Evolutionary conservation across 2,113 vertebrate species (phyloP), one percentile per base, ranked within the genome.

Genomic region (Hydrolagus affinis): DNA sequence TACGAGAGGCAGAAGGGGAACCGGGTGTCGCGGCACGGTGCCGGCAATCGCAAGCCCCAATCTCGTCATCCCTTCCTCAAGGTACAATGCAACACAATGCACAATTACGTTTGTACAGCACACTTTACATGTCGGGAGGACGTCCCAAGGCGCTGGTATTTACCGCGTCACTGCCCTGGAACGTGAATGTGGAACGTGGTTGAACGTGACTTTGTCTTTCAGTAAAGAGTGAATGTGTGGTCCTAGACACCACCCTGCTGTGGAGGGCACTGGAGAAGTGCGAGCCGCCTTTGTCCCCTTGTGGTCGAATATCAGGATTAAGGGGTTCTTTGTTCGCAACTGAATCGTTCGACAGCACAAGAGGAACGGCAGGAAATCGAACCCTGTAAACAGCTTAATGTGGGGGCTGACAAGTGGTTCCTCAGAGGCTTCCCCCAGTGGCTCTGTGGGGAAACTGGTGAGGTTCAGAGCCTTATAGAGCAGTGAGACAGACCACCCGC

Each of bases 1-100:
- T 90, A 92, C 11, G 95, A 97, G n/a, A 85, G 89, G 76, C 95
- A 94, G 90, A 95, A 93, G 92, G 95, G 96, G 0, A 93, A 93
- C 87, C 89, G 88, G 11, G 0, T 90, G 86, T 94, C 94, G 90
- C 93, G 91, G 89, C 93, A 92, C 86, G 85, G 89, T 88, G 93
- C 89, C 91, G 88, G 92, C 92, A 92, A 91, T 90, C 89, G 90
- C 78, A 94, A 95, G 76, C 92, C 94, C 56, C 94, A 94, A 88
- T 91, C 92, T 0, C 77, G 92, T 75, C 92, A 95, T 87, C 90
- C 93, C 57, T 93, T 92, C 86, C 86, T 91, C 73, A 98, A 99
- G 97, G 98, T 98, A 93, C 44, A 44, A 44, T 44, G 6, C 44
- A 44, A 44, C 98, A 93, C 44, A 44, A 44, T 44, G 6, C 44